Evolutionary conservation across 2,113 vertebrate species (phyloP), one percentile per base, ranked within the genome.

Genomic region (Corydoras sp.): DNA sequence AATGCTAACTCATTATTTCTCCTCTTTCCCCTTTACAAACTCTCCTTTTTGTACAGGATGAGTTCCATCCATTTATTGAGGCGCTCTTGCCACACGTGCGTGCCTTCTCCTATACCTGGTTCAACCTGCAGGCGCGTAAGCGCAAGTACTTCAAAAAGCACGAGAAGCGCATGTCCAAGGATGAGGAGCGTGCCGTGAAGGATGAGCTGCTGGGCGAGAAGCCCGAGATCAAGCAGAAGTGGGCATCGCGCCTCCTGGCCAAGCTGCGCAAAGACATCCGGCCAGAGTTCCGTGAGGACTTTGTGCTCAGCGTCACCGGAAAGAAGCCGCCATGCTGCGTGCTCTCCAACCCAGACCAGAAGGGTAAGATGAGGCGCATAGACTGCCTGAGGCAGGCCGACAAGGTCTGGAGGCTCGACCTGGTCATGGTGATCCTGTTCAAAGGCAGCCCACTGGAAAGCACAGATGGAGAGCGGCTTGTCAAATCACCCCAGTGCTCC

Each of bases 81-180:
- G 94, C 95, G 81, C 92, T 97, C 77, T 92, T 97, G 81, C 95
- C 95, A 75, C 94, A 96, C 82, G 95, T 97, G 67, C 93, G 94
- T 73, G 95, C 95, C 84, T 97, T 97, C 88, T 92, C 95, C 79
- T 98, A 97, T 92, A 96, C 95, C 88, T 96, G 95, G 95, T 98
- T 98, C 91, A 98, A 98, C 91, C 91, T 98, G 84, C 95, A 96
- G 89, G 94, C 95, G 77, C 92, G 94, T 73, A 96, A 96, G 78
- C 94, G 95, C 91, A 97, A 97, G 82, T 97, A 97, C 90, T 97
- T 97, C 88, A 98, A 98, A 91, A 98, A 98, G 88, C 95, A 97
- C 62, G 95, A 98, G 83, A 98, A 96, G 87, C 86, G 95, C 85
- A 96, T 96, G 95, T 93, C 93, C 54, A 96, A 96, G 90, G 95